These are phyloP conservation scores for Naja naja DNA, from an alignment of 2,113 vertebrate species.

Conservation along the genomic window DNA sequence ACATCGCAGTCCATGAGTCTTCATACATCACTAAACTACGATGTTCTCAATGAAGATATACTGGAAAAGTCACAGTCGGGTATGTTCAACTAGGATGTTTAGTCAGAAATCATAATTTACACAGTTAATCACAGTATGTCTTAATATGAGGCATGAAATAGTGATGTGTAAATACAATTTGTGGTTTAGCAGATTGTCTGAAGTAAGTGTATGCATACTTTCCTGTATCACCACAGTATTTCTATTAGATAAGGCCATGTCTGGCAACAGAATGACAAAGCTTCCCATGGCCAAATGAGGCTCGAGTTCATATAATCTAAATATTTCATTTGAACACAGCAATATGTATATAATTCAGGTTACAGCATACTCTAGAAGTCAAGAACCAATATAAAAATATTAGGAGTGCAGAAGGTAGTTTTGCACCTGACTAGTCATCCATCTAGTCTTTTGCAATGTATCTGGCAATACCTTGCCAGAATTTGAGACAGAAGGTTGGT, in stretches of 20 bases:
- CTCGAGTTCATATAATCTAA: neutral
- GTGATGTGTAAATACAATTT: neutral
- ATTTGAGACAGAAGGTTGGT: neutral
- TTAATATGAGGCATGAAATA: neutral
- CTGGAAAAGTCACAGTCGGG: neutral
- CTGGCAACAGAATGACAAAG: neutral
- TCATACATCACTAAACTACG: neutral
- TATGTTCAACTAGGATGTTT: neutral
- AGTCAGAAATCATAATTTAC: neutral
- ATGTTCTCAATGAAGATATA: neutral
- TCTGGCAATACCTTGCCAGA: neutral
- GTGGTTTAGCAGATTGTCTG: neutral
- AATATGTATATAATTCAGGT: neutral
- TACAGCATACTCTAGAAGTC: neutral
- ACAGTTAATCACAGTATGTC: neutral
- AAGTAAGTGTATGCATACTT: neutral
- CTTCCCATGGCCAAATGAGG: neutral
- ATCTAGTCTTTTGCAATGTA: neutral
- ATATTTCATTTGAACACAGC: neutral
- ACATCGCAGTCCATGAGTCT: neutral
- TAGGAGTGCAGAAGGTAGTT: neutral
- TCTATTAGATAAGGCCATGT: neutral
- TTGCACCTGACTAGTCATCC: neutral
- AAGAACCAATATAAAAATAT: neutral
- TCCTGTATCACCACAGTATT: neutral